Base-by-base conservation (phyloP, 35 echinoderm and acorn worm species). In the Heliocidaris tuberculata region DNA sequence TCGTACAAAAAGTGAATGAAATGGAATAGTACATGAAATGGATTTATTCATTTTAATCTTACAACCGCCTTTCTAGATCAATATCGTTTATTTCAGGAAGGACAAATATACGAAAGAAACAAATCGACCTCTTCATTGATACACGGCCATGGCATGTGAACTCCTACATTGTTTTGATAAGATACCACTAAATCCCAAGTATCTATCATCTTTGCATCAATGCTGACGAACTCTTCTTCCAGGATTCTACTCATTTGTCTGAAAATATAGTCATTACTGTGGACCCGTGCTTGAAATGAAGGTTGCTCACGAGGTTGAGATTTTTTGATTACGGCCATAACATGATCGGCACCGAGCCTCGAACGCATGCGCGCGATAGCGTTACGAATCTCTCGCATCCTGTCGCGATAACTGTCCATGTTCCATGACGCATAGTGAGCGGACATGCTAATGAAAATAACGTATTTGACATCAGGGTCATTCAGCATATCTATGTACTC, bases 71-170 rank as follows among this genome's bases (percentile, higher is more conserved):
- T 78, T 0, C 15, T n/a, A 78, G 21, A 19, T 78, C 5, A 24
- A 24, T 6, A 70, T 70, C 10, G 8, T 31, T 42, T 88, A 35
- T 47, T 89, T 89, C 47, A 89, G 2, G 31, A 47, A 89, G 91
- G 91, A 93, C 91, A 93, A 6, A 93, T 56, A n/a, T 93, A 93
- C 13, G 91, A 93, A 48, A 93, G 50, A 59, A 93, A 93, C 50
- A 93, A 48, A 48, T 93, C 91, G 6, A 93, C 91, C 56, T 93
- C 91, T 93, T 93, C 91, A 11, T 49, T 52, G 13, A 93, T 93
- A 59, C 91, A 93, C 19, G 91, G 91, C 91, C 91, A 93, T 24
- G 91, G 91, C 91, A 93, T 93, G 27, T 93, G 91, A 31, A 93
- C 91, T 27, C 0, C 2, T 49, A 31, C 50, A 29, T 93, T 13